Conservation (phyloP, 2,113 vertebrate species). For the Sprattus sprattus region DNA sequence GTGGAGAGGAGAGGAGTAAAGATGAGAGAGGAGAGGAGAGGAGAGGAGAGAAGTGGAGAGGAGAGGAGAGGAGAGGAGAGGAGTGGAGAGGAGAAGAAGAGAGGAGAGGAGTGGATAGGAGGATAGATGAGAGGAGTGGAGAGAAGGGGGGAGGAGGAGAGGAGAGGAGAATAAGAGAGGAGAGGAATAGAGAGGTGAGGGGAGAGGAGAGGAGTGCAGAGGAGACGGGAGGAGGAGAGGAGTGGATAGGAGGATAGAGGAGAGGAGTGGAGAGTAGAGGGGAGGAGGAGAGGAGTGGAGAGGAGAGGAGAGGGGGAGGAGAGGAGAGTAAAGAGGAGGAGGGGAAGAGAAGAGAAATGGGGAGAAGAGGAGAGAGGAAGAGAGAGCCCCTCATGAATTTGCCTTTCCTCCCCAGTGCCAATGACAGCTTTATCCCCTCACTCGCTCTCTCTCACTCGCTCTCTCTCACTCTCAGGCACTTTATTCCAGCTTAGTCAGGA, state of each 20-base stretch:
- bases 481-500: background rate
- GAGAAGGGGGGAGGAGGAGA: too few species aligned
- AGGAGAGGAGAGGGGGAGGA: background rate
- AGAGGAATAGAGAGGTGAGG: too few species aligned
- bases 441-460: background rate
- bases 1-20: background rate
- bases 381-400: background rate
- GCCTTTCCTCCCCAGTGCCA: background rate
- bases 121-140: too few species aligned
- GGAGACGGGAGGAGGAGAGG: background rate
- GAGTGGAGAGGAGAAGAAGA: too few species aligned
- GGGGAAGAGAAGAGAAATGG: background rate
- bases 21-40: too few species aligned
- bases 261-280: background rate
- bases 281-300: background rate
- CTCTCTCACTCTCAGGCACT: background rate
- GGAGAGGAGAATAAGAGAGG: too few species aligned
- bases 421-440: slow-evolving; percentile 1
- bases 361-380: background rate
- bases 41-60: too few species aligned
- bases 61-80: too few species aligned
- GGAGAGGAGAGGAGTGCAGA: background rate
- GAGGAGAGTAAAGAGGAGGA: background rate
- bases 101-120: too few species aligned
- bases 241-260: background rate